Evolutionary conservation across 2,888 invertebrate genomes (phyloP).

Genomic region (Stictocephala bisonia): DNA sequence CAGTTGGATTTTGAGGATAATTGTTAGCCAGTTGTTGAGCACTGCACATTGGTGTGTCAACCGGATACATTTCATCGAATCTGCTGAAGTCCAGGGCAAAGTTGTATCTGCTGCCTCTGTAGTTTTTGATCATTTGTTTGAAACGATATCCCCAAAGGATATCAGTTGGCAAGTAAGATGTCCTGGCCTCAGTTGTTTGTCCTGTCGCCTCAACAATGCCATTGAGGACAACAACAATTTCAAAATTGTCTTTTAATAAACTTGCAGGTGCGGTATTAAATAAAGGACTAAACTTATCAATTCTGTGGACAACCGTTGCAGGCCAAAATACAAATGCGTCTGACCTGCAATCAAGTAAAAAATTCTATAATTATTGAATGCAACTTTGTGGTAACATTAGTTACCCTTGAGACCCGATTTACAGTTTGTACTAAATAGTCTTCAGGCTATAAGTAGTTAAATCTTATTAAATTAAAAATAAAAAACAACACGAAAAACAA

Average conservation of each 20-base stretch:
- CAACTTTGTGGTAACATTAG: too few species aligned
- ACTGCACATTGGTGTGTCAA: conserved; percentile 69
- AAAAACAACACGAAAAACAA: too few species aligned
- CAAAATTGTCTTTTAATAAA: conserved; percentile 78
- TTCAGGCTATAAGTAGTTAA: too few species aligned
- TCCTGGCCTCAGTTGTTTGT: conserved; percentile 76
- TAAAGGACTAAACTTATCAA: conserved; percentile 81
- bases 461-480: too few species aligned
- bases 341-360: too few species aligned
- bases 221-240: conserved; percentile 83
- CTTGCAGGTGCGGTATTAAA: conserved; percentile 82
- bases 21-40: conserved; percentile 62
- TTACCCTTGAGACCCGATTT: too few species aligned
- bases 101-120: conserved; percentile 56
- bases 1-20: not conserved
- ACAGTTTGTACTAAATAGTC: too few species aligned
- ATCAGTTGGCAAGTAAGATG: conserved; percentile 82
- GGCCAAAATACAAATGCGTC: conserved; percentile 86
- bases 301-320: conserved; percentile 84
- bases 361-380: too few species aligned
- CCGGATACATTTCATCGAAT: conserved; percentile 74
- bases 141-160: conserved; percentile 87
- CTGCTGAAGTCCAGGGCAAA: conserved; percentile 73
- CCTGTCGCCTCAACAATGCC: conserved; percentile 85
- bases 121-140: conserved; percentile 73